Evolutionary conservation across 35 echinoderm and acorn worm species (phyloP).

Genomic region (Ophiothrix spiculata): DNA sequence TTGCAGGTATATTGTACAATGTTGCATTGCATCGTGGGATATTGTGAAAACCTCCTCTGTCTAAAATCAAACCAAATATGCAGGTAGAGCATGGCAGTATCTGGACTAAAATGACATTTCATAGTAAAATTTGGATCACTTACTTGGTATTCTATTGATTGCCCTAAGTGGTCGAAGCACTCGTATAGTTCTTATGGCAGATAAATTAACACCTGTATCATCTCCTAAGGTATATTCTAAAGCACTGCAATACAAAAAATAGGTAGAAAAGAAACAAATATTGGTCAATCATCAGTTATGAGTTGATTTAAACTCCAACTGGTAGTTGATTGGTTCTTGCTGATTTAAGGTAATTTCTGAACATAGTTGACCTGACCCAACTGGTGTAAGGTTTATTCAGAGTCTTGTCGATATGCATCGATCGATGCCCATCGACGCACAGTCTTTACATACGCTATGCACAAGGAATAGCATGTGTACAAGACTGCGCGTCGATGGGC

Average conservation of each 20-base stretch:
- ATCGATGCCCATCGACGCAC: no score
- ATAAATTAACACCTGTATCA: conserved; percentile 68
- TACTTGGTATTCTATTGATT: conserved; percentile 99
- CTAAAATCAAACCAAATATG: neutral
- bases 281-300: neutral
- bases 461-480: no score
- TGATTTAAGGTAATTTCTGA: neutral
- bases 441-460: no score
- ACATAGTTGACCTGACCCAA: neutral
- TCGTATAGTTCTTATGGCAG: conserved; percentile 87
- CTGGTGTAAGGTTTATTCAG: neutral
- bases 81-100: no score
- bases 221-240: conserved; percentile 75
- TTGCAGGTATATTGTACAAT: no score
- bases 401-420: no score
- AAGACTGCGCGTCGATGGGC: no score
- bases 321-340: neutral
- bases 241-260: conserved; percentile 33
- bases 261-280: neutral
- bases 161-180: conserved; percentile 87
- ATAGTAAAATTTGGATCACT: conserved; percentile 31
- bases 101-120: no score
- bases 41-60: neutral
- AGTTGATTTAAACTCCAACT: no score
- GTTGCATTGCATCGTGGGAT: neutral